Base-by-base conservation (phyloP, 2,888 invertebrate genomes). In the Drosophila bunnanda region DNA sequence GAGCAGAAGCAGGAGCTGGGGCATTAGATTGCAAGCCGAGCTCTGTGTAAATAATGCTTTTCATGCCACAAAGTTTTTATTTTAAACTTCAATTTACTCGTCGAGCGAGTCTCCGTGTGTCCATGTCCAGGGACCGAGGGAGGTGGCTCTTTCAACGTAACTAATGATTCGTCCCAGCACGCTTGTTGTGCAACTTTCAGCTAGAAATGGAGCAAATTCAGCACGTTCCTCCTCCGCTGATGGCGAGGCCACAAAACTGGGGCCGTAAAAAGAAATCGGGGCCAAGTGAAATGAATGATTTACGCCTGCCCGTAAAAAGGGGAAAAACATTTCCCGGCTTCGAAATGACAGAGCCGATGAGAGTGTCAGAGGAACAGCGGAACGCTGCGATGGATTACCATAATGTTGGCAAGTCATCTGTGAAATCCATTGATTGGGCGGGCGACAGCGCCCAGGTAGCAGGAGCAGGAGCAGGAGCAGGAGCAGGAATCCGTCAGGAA, bases 191-290 rank as follows among this genome's bases (percentile, higher is more conserved):
- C 80, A 81, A 89, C 57, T 78, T 87, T 66, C 58, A 50, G 58
- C 58, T 70, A 62, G 61, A 89, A 89, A 78, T 89, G 83, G 89
- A 86, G 78, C 89, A 89, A 89, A 89, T 89, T 86, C 84, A 88
- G 84, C 84, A 88, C 89, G 89, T 88, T 78, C 76, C 34, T 22
- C 41, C 28, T 56, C 30, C 57, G 46, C 46, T 46, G 70, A 32
- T 34, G 57, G 46, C 39, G 46, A 25, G 56, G 28, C 46, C 71
- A 65, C 75, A 77, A 58, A 66, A 79, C 68, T 60, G 59, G 48
- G 28, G 57, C 64, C 69, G 64, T 81, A 75, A 77, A 76, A 88
- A 88, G 6, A 79, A 61, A 84, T 36, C 57, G 39, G 62, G 30
- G 57, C 77, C 73, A 64, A 71, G 68, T 50, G 61, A 52, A 74